These are phyloP conservation scores for Panthera uncia DNA, from an alignment of 2,113 vertebrate genomes.

Conservation along the genomic window DNA sequence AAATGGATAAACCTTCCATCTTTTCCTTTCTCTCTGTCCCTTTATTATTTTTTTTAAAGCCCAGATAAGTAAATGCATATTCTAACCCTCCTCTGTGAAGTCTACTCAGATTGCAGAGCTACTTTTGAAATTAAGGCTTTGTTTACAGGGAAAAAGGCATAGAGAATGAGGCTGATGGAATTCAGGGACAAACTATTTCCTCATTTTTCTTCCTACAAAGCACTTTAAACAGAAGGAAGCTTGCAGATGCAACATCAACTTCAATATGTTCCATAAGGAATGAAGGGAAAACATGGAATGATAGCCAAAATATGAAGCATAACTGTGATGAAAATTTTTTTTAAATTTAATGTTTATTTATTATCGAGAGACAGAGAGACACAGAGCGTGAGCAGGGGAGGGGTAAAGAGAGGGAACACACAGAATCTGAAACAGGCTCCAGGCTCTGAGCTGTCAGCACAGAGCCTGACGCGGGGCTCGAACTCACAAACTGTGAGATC, in stretches of 20 bases:
- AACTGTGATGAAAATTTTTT: not conserved
- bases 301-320: not conserved
- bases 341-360: no score
- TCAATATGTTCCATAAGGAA: not conserved
- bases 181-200: not conserved
- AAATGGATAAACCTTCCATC: not conserved
- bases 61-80: not conserved
- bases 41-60: not conserved
- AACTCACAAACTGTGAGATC: no score
- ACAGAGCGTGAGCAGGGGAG: no score
- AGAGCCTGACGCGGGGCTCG: no score
- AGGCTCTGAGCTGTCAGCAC: no score
- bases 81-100: not conserved
- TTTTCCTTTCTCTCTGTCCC: not conserved
- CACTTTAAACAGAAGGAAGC: conserved; percentile 1
- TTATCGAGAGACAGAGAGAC: no score
- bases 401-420: no score
- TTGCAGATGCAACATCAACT: not conserved
- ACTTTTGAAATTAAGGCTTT: not conserved
- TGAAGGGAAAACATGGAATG: not conserved
- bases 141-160: not conserved
- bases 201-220: conserved; percentile 3
- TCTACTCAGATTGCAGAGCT: not conserved
- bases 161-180: not conserved
- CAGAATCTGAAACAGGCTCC: no score